phyloP scores from a whole-genome alignment of 2,113 vertebrate species.

The Sinocyclocheilus anophthalmus region DNA sequence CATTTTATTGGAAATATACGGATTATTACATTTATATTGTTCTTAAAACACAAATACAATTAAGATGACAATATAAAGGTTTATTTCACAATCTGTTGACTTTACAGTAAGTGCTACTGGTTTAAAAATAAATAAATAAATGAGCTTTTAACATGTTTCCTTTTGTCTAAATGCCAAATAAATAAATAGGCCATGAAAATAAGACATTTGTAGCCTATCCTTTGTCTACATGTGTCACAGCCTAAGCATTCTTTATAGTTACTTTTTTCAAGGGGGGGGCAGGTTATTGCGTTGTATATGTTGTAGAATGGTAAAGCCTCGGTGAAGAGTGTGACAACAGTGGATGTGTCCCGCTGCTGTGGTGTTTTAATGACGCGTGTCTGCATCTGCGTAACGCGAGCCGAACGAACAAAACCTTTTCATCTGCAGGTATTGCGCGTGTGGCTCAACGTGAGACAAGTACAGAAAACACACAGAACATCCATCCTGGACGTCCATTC shows the following conservation, averaged over 20 bases:
- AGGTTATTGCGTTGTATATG: not conserved
- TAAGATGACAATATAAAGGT: not conserved
- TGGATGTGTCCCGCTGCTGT: not conserved
- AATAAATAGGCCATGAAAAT: not conserved
- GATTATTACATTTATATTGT: not conserved
- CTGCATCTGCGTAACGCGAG: conserved; percentile 99
- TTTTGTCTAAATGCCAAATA: not conserved
- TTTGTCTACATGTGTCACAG: not conserved
- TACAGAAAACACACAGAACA: conserved; percentile 72
- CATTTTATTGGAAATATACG: not conserved
- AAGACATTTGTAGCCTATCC: not conserved
- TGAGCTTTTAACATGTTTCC: not conserved
- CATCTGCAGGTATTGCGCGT: conserved; percentile 98
- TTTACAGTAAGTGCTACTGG: not conserved
- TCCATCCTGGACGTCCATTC: conserved; percentile 38
- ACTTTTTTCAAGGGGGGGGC: too few relatives aligned
- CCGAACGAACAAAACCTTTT: conserved; percentile 99
- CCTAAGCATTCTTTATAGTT: not conserved
- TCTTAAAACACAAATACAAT: not conserved
- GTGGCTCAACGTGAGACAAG: conserved; percentile 99
- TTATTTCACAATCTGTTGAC: not conserved
- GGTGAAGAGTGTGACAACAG: not conserved
- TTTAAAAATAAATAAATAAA: too few relatives aligned
- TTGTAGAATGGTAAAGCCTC: too few relatives aligned
- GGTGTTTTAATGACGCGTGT: conserved; percentile 73